Percentiles rank a stretch among this genome's conserved stretches.
phyloP scores from a whole-genome alignment of 2,113 vertebrate species.

The Ellobius talpinus region DNA sequence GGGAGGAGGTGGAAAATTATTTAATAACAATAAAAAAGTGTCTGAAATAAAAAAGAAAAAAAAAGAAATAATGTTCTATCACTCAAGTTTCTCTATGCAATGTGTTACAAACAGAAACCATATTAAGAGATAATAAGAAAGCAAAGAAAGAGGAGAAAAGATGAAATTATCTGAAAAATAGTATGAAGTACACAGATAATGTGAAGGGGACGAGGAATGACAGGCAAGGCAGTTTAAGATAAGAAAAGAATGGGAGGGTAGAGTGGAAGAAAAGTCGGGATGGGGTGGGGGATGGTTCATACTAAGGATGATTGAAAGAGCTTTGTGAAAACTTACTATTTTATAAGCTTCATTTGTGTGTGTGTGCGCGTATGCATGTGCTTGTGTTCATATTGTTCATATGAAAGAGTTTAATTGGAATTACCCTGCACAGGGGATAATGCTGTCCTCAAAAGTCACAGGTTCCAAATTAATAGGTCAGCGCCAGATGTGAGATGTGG shows the following conservation, averaged over 20 bases:
- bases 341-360: not conserved
- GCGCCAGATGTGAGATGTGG: not conserved
- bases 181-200: not conserved
- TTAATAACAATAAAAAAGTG: no score
- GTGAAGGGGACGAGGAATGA: not conserved
- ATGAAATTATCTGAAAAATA: not conserved
- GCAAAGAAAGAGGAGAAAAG: not conserved
- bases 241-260: no score
- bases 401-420: not conserved
- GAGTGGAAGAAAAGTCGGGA: rapidly evolving
- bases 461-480: not conserved
- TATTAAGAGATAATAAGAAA: not conserved
- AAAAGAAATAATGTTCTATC: no score
- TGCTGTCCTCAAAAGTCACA: not conserved
- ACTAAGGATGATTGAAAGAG: not conserved
- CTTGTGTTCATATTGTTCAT: not conserved
- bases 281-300: not conserved
- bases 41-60: no score
- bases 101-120: not conserved
- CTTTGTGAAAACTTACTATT: not conserved
- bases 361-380: not conserved
- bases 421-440: not conserved
- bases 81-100: not conserved
- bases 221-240: not conserved
- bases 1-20: no score